These are phyloP conservation scores for Heterotilapia buettikoferi DNA, from an alignment of 2,113 vertebrate species.

Conservation along the genomic window DNA sequence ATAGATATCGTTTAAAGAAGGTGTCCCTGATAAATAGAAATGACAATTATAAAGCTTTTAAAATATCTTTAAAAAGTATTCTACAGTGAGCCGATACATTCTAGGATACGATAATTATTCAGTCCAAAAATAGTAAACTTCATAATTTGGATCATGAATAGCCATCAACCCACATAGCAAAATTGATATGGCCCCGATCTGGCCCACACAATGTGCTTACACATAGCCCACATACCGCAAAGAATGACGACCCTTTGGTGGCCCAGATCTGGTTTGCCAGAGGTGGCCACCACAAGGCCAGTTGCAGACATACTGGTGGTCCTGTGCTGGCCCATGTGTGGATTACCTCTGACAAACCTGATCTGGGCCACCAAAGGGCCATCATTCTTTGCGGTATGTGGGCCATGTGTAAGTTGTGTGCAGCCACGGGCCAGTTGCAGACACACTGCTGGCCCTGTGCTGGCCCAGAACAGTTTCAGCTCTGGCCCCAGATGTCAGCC, in stretches of 20 bases:
- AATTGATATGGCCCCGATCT: neutral
- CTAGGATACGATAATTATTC: neutral
- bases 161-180: neutral
- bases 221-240: neutral
- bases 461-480: too few relatives aligned
- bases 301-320: neutral
- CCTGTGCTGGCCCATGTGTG: neutral
- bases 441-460: neutral
- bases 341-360: neutral
- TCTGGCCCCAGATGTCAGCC: too few relatives aligned
- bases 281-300: neutral
- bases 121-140: neutral
- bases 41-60: neutral
- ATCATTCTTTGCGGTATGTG: neutral
- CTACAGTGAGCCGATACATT: neutral
- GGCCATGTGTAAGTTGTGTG: too few relatives aligned
- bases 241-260: neutral
- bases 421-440: neutral
- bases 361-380: neutral
- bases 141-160: neutral
- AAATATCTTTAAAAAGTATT: neutral
- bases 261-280: neutral
- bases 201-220: neutral
- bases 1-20: slow-evolving; percentile 1
- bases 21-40: neutral